Evolutionary conservation across 2,113 vertebrate species (phyloP), one percentile per base, ranked within the genome.

Genomic region (Heteronetta atricapilla): DNA sequence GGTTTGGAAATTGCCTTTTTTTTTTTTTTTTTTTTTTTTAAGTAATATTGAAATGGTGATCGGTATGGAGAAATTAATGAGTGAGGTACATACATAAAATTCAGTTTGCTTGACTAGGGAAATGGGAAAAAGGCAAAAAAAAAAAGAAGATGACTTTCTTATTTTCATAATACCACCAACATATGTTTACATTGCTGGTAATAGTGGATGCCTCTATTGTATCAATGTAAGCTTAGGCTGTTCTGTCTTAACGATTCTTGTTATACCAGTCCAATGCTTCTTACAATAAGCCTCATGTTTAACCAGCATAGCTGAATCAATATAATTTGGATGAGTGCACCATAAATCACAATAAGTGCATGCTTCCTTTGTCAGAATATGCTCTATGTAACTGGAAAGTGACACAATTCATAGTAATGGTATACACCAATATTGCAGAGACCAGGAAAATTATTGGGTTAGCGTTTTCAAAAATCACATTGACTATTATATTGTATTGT

Each of bases 381-480:
- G 40, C 67, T 80, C 18, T 22, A 0, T 44, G 44, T 52, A 55
- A 40, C 16, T 50, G 36, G 40, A 67, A 86, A 68, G 20, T 59
- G 28, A 34, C 52, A 74, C 55, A 89, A 72, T 42, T 85, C 34
- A 34, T 10, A 64, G 17, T 70, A 79, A 80, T 59, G 40, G 55
- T 21, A 15, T 6, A 36, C 38, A 11, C 9, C 67, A 66, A 56
- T 80, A 62, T 17, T 89, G 85, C 42, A 86, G 76, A 90, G 33
- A 88, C 81, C 52, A 90, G 60, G 73, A n/a, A 53, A 86, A 77
- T 4, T 28, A 36, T 88, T 93, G 90, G 60, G 34, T 72, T 86
- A 85, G 46, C 74, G 38, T 82, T 82, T 86, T 74, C 42, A 29
- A 87, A 92, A 92, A 53, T 82, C 26, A 38, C 4, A 5, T 66